These are phyloP conservation scores for Glossophaga mutica DNA, from an alignment of 2,797 vertebrate genomes.

Conservation along the genomic window DNA sequence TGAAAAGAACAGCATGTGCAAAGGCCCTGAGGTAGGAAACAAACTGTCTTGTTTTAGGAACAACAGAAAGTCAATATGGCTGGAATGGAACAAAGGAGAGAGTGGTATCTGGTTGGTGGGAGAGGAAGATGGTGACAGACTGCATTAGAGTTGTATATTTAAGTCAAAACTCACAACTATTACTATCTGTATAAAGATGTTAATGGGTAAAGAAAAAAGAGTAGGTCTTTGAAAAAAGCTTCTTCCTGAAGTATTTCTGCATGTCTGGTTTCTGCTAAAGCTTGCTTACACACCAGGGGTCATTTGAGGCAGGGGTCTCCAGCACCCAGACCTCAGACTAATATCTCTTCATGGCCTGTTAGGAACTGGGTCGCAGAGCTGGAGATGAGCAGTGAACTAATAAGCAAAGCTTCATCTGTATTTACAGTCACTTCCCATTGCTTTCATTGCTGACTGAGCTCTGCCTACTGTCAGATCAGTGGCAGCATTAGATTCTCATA, in stretches of 20 bases:
- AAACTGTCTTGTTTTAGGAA: background rate
- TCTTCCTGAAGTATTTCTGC: background rate
- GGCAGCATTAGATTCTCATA: no score
- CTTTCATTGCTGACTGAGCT: no score
- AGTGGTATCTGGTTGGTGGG: background rate
- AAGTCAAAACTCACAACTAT: background rate
- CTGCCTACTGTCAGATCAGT: no score
- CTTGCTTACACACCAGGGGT: background rate
- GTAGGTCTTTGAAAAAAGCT: background rate
- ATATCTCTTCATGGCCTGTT: no score
- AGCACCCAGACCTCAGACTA: no score
- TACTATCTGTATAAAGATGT: background rate
- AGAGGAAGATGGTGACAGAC: background rate
- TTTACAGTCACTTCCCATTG: no score
- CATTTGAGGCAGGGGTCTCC: background rate
- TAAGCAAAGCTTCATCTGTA: no score
- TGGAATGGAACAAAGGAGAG: background rate
- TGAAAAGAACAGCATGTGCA: background rate
- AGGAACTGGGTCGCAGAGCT: no score
- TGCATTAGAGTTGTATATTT: background rate
- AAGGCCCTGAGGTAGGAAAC: background rate
- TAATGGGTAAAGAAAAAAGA: background rate
- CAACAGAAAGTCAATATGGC: background rate
- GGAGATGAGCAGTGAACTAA: no score
- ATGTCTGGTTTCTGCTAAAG: background rate